A percentile compares a stretch with the other conserved stretches of the same genome.
These are phyloP conservation scores for Baryphthengus martii DNA, from an alignment of 2,113 vertebrate species.

Conservation along the genomic window DNA sequence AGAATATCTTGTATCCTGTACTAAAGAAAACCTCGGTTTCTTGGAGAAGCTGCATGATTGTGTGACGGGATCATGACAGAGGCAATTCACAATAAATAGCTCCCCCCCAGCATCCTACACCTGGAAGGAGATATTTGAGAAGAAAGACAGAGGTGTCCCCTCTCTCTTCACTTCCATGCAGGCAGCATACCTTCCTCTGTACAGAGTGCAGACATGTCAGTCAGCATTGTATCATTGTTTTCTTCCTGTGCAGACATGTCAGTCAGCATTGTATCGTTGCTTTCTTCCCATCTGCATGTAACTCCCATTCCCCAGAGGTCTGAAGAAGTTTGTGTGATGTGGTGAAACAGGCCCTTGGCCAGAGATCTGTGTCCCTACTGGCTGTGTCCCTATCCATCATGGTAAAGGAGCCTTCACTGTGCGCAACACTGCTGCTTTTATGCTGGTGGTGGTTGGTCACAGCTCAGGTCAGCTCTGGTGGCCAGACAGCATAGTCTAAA, in stretches of 20 bases:
- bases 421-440: not conserved
- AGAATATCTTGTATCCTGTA: not conserved
- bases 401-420: not conserved
- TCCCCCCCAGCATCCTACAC: not conserved
- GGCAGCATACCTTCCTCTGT: not conserved
- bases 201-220: not conserved
- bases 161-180: not conserved
- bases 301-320: not conserved
- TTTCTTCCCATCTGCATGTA: accelerated
- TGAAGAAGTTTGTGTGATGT: not conserved
- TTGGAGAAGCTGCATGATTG: not conserved
- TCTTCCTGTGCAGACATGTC: not conserved
- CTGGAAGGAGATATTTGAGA: not conserved
- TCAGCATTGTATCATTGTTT: not conserved
- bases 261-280: not conserved
- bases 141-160: not conserved
- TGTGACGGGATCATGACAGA: not conserved
- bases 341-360: not conserved
- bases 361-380: not conserved
- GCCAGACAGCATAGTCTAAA: accelerated
- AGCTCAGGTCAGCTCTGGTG: not conserved
- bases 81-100: not conserved
- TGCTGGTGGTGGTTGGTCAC: accelerated
- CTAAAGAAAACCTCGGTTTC: not conserved
- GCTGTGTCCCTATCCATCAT: accelerated